Evolutionary conservation across 1,140 invertebrate species (phyloP), one percentile per base, ranked within the genome.

Genomic region (Aphis gossypii): DNA sequence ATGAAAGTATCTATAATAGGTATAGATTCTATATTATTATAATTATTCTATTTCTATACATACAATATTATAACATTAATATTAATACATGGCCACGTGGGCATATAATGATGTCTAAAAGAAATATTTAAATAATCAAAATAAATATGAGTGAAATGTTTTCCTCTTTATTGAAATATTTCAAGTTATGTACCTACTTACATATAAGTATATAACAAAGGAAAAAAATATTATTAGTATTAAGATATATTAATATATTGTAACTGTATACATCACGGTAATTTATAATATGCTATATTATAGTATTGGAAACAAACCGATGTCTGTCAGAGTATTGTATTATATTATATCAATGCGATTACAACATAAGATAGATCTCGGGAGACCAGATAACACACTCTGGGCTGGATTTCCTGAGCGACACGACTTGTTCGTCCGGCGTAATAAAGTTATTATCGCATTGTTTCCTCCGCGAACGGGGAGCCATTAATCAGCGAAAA

Each of bases 391-490:
- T 93, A 93, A 86, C 82, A 93, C 48, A 84, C 92, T 86, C 60
- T 38, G 41, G 60, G 25, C 91, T 82, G 46, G 82, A 84, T 93
- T 83, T 92, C 91, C 91, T 92, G 76, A 92, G 82, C 76, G 92
- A 93, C 92, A 92, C 30, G 46, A 83, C 68, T 82, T 84, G 48
- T 83, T 93, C 92, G 76, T 93, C 92, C 48, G 82, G 92, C 23
- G 48, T 93, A 93, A 93, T 93, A 93, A 93, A 93, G 92, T 93
- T 93, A 86, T 93, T 86, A 93, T 93, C 92, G 92, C 92, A 93
- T 93, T 93, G 82, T 93, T 93, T 92, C 91, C 92, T 86, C n/a
- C 48, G 35, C 68, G 92, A 68, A 44, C 23, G 21, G 82, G 35
- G 92, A 83, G 41, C 92, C 82, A 93, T 93, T 93, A 93, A 93